Base-by-base conservation (phyloP, 2,797 vertebrate genomes). In the Nyctibius grandis region DNA sequence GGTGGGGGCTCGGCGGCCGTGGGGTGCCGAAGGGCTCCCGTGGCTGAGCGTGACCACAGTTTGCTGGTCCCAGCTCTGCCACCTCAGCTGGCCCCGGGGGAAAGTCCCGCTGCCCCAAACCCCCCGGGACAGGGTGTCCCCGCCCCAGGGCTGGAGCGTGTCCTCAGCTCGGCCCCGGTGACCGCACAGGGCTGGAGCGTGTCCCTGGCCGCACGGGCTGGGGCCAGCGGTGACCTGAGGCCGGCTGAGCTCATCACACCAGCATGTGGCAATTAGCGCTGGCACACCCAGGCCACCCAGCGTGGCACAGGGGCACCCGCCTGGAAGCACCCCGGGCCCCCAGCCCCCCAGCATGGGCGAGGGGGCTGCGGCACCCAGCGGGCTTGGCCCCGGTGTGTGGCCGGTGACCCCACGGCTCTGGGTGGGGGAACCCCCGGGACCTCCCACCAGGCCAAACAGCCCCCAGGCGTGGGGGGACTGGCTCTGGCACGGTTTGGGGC, bases 341-440 rank as follows among this genome's bases (percentile, higher is more conserved):
- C 1, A 11, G 15, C 50, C 8, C 51, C 45, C 21, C 1, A 11
- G 15, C 50, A 11, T 6, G 1, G 44, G 34, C 4, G 3, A 14
- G 50, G 28, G 23, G 50, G 22, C 28, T 6, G 9, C 5, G 7
- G 81, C 53, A 54, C 40, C 45, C 67, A 6, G 22, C 0, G 0
- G 15, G 19, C 28, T 15, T 7, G 31, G 11, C 29, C 20, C 16
- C 8, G 1, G 11, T 4, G 38, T 5, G 36, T 2, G 1, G 23
- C 54, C 1, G 9, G 47, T 48, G 42, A 33, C 53, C 22, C 60
- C 5, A 2, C 2, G 0, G 42, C 28, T 13, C 7, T 1, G 18
- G 31, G 18, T 4, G 15, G 25, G 16, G 44, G 47, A n/a, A 33
- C 17, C 47, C 19, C 42, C 0, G 5, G 28, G 21, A 40, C 48